Base-by-base conservation (phyloP, 2,797 vertebrate species). In the Lacerta agilis region DNA sequence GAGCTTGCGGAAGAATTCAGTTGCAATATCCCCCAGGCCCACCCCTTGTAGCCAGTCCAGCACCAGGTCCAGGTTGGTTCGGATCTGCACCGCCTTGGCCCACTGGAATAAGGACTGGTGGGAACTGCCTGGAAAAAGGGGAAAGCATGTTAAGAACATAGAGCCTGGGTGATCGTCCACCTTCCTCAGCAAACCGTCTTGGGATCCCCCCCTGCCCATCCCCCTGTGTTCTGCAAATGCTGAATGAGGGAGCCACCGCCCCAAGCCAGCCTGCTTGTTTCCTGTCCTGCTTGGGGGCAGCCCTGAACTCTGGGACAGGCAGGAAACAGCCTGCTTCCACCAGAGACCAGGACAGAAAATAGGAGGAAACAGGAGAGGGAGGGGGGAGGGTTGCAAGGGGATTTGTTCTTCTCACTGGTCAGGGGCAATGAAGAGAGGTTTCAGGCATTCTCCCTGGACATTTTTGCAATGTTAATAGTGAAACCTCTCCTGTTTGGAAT, bases 1-100 rank as follows among this genome's bases (percentile, higher is more conserved):
- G 90, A 99, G 97, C 91, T 99, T 99, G 95, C 98, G 97, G 96
- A 98, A 97, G 92, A 99, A 99, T 90, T 98, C 98, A 0, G 97
- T 97, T 29, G 98, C 98, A 38, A 99, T 99, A 95, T 99, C 98
- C 13, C 98, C 98, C 43, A 99, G 96, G 43, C 98, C 98, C 0
- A 97, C 98, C 1, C 97, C 98, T 91, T 98, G 98, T 7, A 99
- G 97, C 98, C 98, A 98, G 92, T 99, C 98, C 90, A 98, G 94
- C 85, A 99, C 98, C 78, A 99, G 96, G 92, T 99, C 98, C 94
- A 99, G 92, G 95, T 98, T 99, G 88, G 98, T 98, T 76, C 98
- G 97, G 92, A 99, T 98, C 92, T 99, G 98, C 85, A 99, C 98
- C 0, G 98, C 98, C 94, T 98, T 97, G 79, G 98, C 98, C 98